Evolutionary conservation across 2,797 vertebrate genomes (phyloP), one percentile per base, ranked within the genome.

Genomic region (Alauda arvensis): DNA sequence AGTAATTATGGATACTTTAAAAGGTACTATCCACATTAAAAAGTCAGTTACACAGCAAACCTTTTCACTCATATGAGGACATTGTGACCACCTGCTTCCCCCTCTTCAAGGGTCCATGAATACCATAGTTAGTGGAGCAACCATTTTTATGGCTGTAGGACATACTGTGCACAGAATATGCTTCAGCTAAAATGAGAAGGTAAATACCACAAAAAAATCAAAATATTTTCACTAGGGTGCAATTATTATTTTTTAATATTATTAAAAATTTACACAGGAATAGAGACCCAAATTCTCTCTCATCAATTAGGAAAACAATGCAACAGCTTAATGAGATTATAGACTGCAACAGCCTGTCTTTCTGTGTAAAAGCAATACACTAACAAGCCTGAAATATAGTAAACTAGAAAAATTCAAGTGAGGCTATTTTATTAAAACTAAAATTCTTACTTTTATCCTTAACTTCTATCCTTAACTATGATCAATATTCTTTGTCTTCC

Each of bases 71-170:
- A 96, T 91, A 96, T 96, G 95, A 96, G 93, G 83, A 92, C 91
- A 93, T 90, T 95, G 92, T 80, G 91, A 95, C 93, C 95, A 95
- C 94, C 96, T 92, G 85, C 93, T 83, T 92, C 93, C 95, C 94
- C 95, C 95, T 96, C 94, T 90, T 91, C 88, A 92, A 93, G 89
- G 94, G 93, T 96, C 95, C 95, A 95, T 95, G 94, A 95, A 96
- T 94, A 96, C 76, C 94, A 95, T 95, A 96, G 95, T 96, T 96
- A 96, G 93, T 95, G 95, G 94, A 96, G 95, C 93, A 96, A 96
- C 94, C 95, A 95, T 95, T 95, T 96, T 96, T 96, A 96, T 95
- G 94, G 92, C 94, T 96, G 94, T 96, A 94, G 95, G 80, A 94
- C 95, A 96, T 94, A 95, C 91, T 91, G 95, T 95, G 94, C 90